Evolutionary conservation across 30 jellyfish, hydroid and myxozoan species (phyloP).

Genomic region (Hydra vulgaris): DNA sequence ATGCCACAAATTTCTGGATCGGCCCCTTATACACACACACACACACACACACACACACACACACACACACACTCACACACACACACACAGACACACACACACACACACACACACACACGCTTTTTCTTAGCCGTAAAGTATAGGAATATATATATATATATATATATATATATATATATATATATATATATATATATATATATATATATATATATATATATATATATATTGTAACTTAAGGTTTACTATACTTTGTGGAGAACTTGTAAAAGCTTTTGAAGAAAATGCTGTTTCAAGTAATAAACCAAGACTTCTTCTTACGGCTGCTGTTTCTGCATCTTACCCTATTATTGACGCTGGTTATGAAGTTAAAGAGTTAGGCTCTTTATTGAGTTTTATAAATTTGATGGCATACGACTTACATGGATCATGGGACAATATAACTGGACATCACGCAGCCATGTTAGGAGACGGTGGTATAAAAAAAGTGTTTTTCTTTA

Average conservation of each 20-base stretch:
- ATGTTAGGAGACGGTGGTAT: constrained; percentile 26
- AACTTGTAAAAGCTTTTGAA: constrained; percentile 56
- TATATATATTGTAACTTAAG: background rate
- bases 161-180: too few species aligned
- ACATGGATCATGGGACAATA: constrained; percentile 35
- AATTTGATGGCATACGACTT: constrained; percentile 41
- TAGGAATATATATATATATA: too few species aligned
- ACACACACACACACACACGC: too few species aligned
- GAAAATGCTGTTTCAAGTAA: constrained; percentile 44
- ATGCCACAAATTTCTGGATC: too few species aligned
- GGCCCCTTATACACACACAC: too few species aligned
- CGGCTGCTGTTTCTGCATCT: constrained; percentile 52
- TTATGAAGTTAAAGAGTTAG: constrained; percentile 23
- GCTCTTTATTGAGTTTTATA: constrained; percentile 9
- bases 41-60: too few species aligned
- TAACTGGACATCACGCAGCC: constrained; percentile 48
- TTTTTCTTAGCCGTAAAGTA: too few species aligned
- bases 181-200: too few species aligned
- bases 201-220: too few species aligned
- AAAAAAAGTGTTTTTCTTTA: background rate
- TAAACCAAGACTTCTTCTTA: constrained; percentile 24
- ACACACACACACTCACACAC: too few species aligned
- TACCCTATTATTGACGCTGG: constrained; percentile 22
- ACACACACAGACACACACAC: too few species aligned
- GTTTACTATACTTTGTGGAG: constrained; percentile 61